phyloP scores from a whole-genome alignment of 2,113 vertebrate genomes.

The Mixornis gularis region DNA sequence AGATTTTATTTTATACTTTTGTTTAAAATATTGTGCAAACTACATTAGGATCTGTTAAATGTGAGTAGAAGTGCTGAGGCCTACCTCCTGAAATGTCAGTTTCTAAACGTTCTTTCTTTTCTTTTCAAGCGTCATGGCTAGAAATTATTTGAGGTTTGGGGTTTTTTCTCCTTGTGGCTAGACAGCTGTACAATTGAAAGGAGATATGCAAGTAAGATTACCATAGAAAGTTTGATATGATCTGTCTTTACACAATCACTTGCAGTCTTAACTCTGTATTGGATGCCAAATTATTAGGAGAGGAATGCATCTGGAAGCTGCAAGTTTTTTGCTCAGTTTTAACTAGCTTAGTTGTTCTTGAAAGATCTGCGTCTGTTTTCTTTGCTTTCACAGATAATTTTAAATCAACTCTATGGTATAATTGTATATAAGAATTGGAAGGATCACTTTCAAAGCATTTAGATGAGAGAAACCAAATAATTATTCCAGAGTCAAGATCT shows the following conservation, averaged over 20 bases:
- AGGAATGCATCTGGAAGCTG: neutral
- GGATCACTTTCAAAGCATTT: neutral
- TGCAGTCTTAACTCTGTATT: neutral
- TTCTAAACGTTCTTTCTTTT: constrained; percentile 10
- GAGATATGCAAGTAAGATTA: neutral
- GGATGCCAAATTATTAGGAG: neutral
- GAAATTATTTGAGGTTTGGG: neutral
- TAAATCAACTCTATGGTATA: neutral
- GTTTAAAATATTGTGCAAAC: neutral
- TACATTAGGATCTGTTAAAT: constrained; percentile 1
- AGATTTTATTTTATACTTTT: constrained; percentile 13
- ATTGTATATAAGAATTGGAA: neutral
- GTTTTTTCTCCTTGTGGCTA: neutral
- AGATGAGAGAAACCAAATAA: neutral
- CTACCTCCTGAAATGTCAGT: neutral
- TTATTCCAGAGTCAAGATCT: neutral
- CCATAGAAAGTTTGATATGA: neutral
- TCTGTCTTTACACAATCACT: neutral
- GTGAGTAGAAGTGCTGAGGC: neutral
- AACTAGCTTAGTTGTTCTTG: neutral
- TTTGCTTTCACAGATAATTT: neutral
- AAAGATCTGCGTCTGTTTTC: neutral
- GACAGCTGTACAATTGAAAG: neutral
- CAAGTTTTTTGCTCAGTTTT: neutral
- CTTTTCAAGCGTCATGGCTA: neutral